These are phyloP conservation scores for Apogon hyalosoma DNA, from an alignment of 2,797 vertebrate species.

Conservation along the genomic window DNA sequence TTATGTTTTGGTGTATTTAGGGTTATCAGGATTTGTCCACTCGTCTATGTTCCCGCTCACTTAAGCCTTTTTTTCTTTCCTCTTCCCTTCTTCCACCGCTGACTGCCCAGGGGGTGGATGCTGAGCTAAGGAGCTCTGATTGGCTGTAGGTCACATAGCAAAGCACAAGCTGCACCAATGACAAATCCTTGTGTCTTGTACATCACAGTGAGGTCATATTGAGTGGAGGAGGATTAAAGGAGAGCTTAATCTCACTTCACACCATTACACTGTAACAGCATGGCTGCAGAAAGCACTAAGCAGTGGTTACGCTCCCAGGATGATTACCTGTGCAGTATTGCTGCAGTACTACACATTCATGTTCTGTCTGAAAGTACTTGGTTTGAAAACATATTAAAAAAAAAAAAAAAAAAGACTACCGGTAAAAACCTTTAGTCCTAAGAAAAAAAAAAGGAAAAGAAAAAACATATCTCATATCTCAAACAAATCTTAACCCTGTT, in stretches of 20 bases:
- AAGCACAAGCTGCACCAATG: constrained; percentile 72
- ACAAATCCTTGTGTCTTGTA: constrained; percentile 39
- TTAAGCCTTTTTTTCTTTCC: constrained; percentile 16
- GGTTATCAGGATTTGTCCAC: too few relatives aligned
- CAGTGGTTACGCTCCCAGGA: neutral
- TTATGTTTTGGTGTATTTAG: too few relatives aligned
- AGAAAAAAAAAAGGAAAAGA: too few relatives aligned
- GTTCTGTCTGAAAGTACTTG: too few relatives aligned
- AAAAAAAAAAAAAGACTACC: too few relatives aligned
- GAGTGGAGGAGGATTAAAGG: constrained; percentile 78
- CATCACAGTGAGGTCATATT: constrained; percentile 78
- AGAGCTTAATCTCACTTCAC: constrained; percentile 71
- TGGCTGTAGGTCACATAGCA: constrained; percentile 70
- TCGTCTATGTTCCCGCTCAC: neutral
- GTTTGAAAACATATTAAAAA: too few relatives aligned
- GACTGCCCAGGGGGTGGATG: constrained; percentile 66
- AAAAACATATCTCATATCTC: too few relatives aligned
- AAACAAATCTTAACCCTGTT: too few relatives aligned
- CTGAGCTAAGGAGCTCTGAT: constrained; percentile 67
- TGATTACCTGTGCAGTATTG: too few relatives aligned
- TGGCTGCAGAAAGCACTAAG: constrained; percentile 6
- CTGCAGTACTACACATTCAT: too few relatives aligned
- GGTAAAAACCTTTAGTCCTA: too few relatives aligned
- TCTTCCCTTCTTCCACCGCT: constrained; percentile 49
- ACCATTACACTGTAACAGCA: constrained; percentile 50